Conservation (phyloP, 2,113 vertebrate species). For the Charina bottae region DNA sequence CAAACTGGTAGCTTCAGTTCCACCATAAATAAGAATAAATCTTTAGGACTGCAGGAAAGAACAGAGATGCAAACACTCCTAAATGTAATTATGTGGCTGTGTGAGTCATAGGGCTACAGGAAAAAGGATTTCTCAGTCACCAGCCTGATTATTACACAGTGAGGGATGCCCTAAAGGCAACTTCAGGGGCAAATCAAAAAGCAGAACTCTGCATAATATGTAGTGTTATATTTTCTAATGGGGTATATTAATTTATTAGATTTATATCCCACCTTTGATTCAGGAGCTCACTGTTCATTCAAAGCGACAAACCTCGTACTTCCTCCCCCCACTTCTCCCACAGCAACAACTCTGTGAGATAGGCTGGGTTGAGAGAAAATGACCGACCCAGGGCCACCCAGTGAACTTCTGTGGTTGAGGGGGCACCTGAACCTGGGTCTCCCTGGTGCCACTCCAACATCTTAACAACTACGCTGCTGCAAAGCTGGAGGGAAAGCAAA, state of each 20-base stretch:
- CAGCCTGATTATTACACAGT: neutral
- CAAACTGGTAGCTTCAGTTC: neutral
- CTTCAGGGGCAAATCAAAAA: neutral
- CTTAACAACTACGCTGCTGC: neutral
- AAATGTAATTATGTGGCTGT: neutral
- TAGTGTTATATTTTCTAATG: neutral
- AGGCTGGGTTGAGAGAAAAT: neutral
- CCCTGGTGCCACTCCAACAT: neutral
- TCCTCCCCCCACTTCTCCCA: neutral
- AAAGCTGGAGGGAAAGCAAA: neutral
- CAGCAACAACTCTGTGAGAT: neutral
- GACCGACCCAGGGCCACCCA: neutral
- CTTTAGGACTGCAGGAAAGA: neutral
- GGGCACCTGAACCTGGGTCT: neutral
- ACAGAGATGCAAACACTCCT: neutral
- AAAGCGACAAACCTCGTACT: neutral
- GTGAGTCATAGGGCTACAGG: neutral
- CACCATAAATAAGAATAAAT: neutral
- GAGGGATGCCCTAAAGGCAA: neutral
- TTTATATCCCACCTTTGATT: neutral
- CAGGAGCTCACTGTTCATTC: neutral
- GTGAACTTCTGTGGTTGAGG: neutral
- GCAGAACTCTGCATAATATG: neutral
- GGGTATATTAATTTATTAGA: neutral
- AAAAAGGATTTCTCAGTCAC: neutral